Percentiles rank a stretch among this genome's conserved stretches.
Conservation (phyloP, 2,888 invertebrate genomes). For the Coenonympha glycerion region DNA sequence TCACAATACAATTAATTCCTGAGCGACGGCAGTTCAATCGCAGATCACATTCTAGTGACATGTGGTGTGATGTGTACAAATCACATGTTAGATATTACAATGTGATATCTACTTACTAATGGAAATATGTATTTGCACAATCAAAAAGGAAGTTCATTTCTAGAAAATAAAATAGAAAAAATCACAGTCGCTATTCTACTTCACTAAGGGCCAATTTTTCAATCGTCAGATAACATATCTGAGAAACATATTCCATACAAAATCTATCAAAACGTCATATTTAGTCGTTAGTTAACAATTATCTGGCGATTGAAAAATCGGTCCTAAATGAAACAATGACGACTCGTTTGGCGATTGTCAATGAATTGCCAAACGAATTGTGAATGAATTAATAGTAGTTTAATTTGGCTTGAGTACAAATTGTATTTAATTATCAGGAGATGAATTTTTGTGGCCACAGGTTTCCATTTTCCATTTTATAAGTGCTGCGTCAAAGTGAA, state of each 20-base stretch:
- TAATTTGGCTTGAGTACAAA: background rate
- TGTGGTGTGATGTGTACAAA: background rate
- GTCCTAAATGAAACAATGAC: too few relatives aligned
- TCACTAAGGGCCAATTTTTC: too few relatives aligned
- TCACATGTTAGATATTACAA: background rate
- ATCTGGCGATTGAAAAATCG: too few relatives aligned
- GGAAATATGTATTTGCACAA: background rate
- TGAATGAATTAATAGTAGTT: background rate
- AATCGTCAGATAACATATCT: too few relatives aligned
- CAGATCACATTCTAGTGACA: background rate
- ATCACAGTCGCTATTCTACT: too few relatives aligned
- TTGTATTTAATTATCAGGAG: background rate
- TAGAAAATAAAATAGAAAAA: too few relatives aligned
- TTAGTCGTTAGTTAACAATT: too few relatives aligned
- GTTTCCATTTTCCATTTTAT: background rate
- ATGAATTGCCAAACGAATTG: too few relatives aligned
- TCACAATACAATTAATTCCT: background rate
- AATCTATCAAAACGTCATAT: too few relatives aligned
- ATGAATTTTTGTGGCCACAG: background rate
- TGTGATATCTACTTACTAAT: background rate
- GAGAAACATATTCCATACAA: too few relatives aligned
- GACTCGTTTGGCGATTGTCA: too few relatives aligned
- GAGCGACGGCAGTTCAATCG: background rate
- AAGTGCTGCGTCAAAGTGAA: background rate
- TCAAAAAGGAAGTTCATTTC: too few relatives aligned